These are phyloP conservation scores for Tauraco hartlaubi DNA, from an alignment of 2,797 vertebrate species.

Conservation along the genomic window DNA sequence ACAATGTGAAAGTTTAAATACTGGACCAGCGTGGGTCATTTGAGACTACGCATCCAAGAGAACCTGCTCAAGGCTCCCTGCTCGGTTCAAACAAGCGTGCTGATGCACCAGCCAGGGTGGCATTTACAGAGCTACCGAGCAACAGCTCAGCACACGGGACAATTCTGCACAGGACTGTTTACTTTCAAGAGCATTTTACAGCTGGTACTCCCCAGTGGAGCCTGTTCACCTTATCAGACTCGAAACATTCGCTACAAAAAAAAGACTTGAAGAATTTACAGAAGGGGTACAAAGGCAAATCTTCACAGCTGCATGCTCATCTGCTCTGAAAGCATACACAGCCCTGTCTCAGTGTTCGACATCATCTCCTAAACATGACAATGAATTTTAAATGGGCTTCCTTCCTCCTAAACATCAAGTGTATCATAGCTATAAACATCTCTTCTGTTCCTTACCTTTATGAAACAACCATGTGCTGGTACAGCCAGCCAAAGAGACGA, in stretches of 20 bases:
- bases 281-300: neutral
- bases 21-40: accelerated
- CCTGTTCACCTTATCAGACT: neutral
- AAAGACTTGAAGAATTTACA: neutral
- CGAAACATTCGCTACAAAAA: neutral
- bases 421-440: neutral
- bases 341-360: neutral
- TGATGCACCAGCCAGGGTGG: neutral
- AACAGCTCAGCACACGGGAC: neutral
- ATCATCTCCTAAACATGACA: neutral
- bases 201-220: neutral
- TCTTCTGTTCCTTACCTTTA: neutral
- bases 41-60: accelerated
- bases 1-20: neutral
- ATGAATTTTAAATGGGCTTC: neutral
- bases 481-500: neutral
- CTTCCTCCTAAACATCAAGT: neutral
- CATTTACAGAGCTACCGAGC: neutral
- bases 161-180: neutral
- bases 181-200: neutral
- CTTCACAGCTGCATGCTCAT: neutral
- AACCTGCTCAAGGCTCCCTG: neutral
- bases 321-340: neutral
- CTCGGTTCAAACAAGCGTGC: neutral
- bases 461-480: neutral